Conservation (phyloP, 2,113 vertebrate species). For the Coracopsis vasa region DNA sequence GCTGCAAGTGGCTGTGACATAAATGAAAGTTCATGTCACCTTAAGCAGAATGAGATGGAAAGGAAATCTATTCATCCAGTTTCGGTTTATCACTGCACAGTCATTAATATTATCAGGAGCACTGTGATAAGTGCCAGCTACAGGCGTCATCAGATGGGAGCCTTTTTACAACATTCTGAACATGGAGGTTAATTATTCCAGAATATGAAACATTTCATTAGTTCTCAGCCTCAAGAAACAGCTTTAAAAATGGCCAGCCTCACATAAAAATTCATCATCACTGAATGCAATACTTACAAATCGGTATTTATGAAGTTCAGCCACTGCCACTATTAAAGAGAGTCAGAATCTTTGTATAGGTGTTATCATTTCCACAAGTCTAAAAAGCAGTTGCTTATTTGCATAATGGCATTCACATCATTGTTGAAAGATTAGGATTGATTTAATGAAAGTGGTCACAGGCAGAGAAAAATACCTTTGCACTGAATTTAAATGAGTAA, state of each 20-base stretch:
- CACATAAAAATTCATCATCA: not conserved
- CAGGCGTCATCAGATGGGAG: not conserved
- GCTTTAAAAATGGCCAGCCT: not conserved
- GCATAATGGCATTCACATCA: conserved; percentile 32
- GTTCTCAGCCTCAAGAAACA: not conserved
- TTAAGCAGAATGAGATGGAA: conserved; percentile 47
- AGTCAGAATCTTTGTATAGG: not conserved
- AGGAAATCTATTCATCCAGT: conserved; percentile 23
- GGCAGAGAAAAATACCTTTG: not conserved
- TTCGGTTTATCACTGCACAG: conserved; percentile 24
- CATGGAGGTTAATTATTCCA: not conserved
- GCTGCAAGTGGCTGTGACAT: conserved; percentile 55
- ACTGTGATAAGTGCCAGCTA: conserved; percentile 50
- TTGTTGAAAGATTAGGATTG: conserved; percentile 32
- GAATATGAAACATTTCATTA: conserved; percentile 39
- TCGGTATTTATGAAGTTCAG: not conserved
- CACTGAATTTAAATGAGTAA: conserved; percentile 10
- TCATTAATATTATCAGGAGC: conserved; percentile 44
- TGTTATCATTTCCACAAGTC: not conserved
- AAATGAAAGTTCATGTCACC: conserved; percentile 38
- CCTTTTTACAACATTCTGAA: conserved; percentile 25
- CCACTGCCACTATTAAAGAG: not conserved
- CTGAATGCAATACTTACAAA: not conserved
- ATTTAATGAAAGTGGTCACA: conserved; percentile 8
- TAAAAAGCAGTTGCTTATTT: conserved; percentile 41